Evolutionary conservation across 2,888 invertebrate genomes (phyloP).

Genomic region (Sarcophaga rosellei): DNA sequence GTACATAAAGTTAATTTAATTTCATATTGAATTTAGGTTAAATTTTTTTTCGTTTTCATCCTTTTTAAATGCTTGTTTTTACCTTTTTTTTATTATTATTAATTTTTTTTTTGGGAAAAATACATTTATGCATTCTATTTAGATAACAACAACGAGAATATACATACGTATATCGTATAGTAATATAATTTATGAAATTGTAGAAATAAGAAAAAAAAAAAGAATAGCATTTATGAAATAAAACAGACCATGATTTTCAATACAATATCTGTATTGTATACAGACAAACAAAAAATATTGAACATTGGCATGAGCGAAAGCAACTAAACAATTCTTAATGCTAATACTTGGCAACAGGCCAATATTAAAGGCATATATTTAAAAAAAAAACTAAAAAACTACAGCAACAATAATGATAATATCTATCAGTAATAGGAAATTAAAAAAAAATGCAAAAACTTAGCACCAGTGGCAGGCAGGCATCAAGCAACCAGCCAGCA

Average conservation of each 20-base stretch:
- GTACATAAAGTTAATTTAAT: background rate
- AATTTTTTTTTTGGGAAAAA: background rate
- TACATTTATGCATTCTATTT: slow-evolving; percentile 19
- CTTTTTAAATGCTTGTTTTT: slow-evolving; percentile 2
- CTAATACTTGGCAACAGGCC: slow-evolving; percentile 64
- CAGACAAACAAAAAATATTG: slow-evolving; percentile 20
- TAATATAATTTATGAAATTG: slow-evolving; percentile 55
- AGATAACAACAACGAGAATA: slow-evolving; percentile 11
- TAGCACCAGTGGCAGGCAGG: slow-evolving; percentile 27
- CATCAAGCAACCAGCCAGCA: slow-evolving; percentile 21
- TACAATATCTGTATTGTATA: slow-evolving; percentile 45
- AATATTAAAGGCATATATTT: slow-evolving; percentile 58
- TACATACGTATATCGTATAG: slow-evolving; percentile 4
- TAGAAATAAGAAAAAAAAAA: slow-evolving; percentile 40
- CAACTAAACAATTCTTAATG: slow-evolving; percentile 60
- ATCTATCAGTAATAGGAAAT: slow-evolving; percentile 55
- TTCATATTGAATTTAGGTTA: slow-evolving; percentile 34
- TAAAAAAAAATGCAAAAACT: slow-evolving; percentile 13
- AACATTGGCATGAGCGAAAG: slow-evolving; percentile 32
- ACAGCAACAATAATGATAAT: slow-evolving; percentile 42
- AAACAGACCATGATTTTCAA: slow-evolving; percentile 64
- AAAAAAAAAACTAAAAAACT: slow-evolving; percentile 35
- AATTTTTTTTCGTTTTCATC: slow-evolving; percentile 2
- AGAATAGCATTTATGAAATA: slow-evolving; percentile 59
- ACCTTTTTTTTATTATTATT: background rate